These are phyloP conservation scores for Agonopterix heracliana DNA, from an alignment of 2,888 invertebrate genomes.

Conservation along the genomic window DNA sequence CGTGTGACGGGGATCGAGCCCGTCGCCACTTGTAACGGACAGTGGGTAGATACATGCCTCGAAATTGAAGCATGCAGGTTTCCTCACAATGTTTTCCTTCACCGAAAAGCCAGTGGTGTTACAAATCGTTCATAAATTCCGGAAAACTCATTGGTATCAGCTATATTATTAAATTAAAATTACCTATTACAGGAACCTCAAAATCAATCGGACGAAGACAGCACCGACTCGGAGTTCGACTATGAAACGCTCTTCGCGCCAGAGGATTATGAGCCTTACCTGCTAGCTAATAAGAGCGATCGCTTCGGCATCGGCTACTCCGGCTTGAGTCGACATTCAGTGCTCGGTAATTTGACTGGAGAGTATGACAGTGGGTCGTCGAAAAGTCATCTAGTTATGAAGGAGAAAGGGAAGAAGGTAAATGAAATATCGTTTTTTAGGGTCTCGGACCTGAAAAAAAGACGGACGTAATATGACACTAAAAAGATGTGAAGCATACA, in stretches of 20 bases:
- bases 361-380: conserved; percentile 38
- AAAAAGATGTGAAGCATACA: too few species aligned
- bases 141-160: too few species aligned
- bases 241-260: conserved; percentile 83
- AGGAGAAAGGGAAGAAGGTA: conserved; percentile 66
- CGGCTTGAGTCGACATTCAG: conserved; percentile 81
- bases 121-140: too few species aligned
- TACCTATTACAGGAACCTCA: conserved; percentile 28
- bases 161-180: neutral
- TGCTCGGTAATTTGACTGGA: conserved; percentile 62
- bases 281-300: conserved; percentile 85
- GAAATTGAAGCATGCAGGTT: too few species aligned
- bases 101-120: too few species aligned
- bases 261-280: conserved; percentile 86
- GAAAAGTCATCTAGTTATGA: conserved; percentile 56
- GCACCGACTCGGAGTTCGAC: conserved; percentile 70
- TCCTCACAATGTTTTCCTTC: too few species aligned
- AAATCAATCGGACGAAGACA: conserved; percentile 28
- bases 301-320: conserved; percentile 87
- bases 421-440: neutral
- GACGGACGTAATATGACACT: too few species aligned
- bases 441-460: too few species aligned
- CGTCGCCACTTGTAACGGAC: too few species aligned
- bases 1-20: too few species aligned
- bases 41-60: too few species aligned